Evolutionary conservation across 1,140 invertebrate genomes (phyloP), one percentile per base, ranked within the genome.

Genomic region (Anastrepha ludens): DNA sequence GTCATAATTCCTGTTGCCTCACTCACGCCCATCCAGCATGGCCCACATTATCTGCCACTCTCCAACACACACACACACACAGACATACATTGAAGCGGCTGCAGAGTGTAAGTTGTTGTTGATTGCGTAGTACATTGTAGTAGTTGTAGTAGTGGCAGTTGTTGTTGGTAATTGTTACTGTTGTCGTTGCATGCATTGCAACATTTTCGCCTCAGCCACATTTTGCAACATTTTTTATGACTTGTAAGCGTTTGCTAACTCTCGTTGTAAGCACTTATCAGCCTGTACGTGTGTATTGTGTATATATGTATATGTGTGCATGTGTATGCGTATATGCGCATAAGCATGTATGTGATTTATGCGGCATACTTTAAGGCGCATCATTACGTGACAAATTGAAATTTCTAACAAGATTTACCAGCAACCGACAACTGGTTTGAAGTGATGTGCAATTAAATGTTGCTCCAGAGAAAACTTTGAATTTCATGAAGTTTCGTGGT

Each of bases 361-460:
- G 74, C 55, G 50, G 74, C 50, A 81, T 81, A 81, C 74, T 81
- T 81, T 81, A 81, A 81, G 74, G 74, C 74, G 74, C 74, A 81
- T 55, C 74, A 81, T 55, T 81, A 81, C 44, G 74, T 81, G 74
- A 81, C 44, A 81, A 81, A 81, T 81, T 81, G 44, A 81, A 81
- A 81, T 81, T 81, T 81, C 74, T 81, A 81, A 81, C 74, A 81
- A 81, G 74, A 81, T 81, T 81, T 50, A 55, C 6, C n/a, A 3
- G 3, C 47, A 2, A 13, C 74, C n/a, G n/a, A 62, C 41, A 58
- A 20, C 44, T 55, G 74, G 58, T 81, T 81, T 55, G 47, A 81
- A 81, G 47, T 81, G 74, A 13, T 50, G 5, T 55, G 47, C 74
- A 81, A 81, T 55, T 81, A 81, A 81, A 81, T 81, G 74, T 55